phyloP scores from a whole-genome alignment of 2,888 invertebrate species.

The Epirrhoe tristata region DNA sequence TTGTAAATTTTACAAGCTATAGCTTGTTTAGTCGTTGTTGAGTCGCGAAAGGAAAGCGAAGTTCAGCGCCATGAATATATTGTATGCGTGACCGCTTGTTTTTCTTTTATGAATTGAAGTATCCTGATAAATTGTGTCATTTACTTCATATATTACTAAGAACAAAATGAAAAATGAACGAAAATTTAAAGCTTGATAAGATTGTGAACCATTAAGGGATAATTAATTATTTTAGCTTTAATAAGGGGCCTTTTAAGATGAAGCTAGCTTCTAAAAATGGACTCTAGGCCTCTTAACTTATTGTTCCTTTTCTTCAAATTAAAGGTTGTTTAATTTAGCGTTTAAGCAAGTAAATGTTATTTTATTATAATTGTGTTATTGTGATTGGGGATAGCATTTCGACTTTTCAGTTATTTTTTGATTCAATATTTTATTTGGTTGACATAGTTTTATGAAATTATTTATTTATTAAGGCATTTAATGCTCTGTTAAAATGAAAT shows the following conservation, averaged over 20 bases:
- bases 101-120: no score
- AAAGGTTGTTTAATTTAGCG: conserved; percentile 13
- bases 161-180: conserved; percentile 1
- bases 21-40: no score
- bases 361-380: conserved; percentile 8
- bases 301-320: conserved; percentile 19
- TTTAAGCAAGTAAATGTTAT: conserved; percentile 2
- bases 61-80: no score
- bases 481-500: conserved; percentile 10
- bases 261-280: neutral
- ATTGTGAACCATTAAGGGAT: conserved; percentile 15
- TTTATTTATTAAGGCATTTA: conserved; percentile 18
- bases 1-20: no score
- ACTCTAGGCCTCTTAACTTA: neutral
- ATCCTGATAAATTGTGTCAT: no score
- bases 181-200: conserved; percentile 22
- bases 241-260: conserved; percentile 6
- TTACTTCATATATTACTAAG: neutral
- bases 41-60: no score
- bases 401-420: conserved; percentile 12
- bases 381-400: conserved; percentile 19
- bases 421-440: conserved; percentile 19
- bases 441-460: conserved; percentile 9
- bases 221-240: conserved; percentile 15
- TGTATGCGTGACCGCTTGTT: no score